Base-by-base conservation (phyloP, 2,113 vertebrate species). In the Sorex fumeus region DNA sequence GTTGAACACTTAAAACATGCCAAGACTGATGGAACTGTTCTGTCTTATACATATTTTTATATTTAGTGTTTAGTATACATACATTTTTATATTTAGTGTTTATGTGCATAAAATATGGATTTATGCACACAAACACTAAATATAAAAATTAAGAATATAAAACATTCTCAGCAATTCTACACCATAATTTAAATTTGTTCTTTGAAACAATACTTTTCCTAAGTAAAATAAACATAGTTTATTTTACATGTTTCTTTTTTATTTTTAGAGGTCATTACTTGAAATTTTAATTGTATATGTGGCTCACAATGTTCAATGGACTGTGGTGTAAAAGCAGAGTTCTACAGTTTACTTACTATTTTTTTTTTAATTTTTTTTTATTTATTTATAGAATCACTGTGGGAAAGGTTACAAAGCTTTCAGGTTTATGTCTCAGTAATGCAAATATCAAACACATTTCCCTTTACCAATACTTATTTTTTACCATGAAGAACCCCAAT, bases 151-250 rank as follows among this genome's bases (percentile, higher is more conserved):
- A 90, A 60, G 16, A 28, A 10, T 47, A 47, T 75, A 50, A 90
- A 88, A 21, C 64, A 75, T 60, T 19, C 2, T 92, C 25, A 45
- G 72, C 60, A 64, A 57, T 40, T 40, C 40, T 40, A 40, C 7
- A 7, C 69, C 76, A 40, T 57, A 75, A 79, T 50, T 85, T 83
- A 94, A 84, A 84, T 66, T 79, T 87, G 4, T 25, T 28, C 80
- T 4, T n/a, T 47, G 43, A 82, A 93, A 74, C 50, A 5, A 69
- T 60, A 84, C 64, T 85, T 47, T 66, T 30, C 28, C 57, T 16
- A 78, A 6, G 45, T 62, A 70, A 76, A 87, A 90, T 78, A 79
- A 66, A 75, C 69, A 84, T 47, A 36, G 90, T 64, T 88, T 71
- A 84, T 45, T 85, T 53, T 15, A 85, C 25, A 0, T 79, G 6